These are phyloP conservation scores for Malurus splendens DNA, from an alignment of 2,797 vertebrate genomes.

Conservation along the genomic window DNA sequence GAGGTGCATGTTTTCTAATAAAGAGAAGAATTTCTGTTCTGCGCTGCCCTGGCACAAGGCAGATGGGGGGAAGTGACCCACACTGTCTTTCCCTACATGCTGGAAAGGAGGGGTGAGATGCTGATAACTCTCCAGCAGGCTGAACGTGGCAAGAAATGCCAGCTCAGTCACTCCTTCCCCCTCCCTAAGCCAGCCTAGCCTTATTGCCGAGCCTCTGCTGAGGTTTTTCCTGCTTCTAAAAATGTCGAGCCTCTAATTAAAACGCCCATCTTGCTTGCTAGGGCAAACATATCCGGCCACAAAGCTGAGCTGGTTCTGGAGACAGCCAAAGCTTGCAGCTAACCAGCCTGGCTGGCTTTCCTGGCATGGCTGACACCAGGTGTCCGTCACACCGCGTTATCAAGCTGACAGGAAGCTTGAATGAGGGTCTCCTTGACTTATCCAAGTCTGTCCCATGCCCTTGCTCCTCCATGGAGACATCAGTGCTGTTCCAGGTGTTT, in stretches of 20 bases:
- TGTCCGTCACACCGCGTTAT: fast-evolving
- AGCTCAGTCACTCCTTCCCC: neutral
- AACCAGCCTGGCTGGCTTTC: neutral
- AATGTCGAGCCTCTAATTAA: slow-evolving; percentile 30
- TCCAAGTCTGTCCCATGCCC: neutral
- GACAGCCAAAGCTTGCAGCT: neutral
- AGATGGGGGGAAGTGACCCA: neutral
- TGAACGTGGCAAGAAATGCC: neutral
- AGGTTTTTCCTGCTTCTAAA: slow-evolving; percentile 59
- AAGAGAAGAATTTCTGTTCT: neutral
- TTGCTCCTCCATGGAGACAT: neutral
- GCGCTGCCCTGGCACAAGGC: neutral
- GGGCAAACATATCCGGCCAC: neutral
- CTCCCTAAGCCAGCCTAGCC: neutral
- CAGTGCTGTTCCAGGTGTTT: neutral
- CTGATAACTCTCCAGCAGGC: neutral
- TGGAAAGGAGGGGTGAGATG: neutral
- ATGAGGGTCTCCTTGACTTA: neutral
- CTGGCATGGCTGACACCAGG: neutral
- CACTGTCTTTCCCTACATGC: fast-evolving
- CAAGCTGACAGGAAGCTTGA: neutral
- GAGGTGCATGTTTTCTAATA: neutral
- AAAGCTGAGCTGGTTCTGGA: neutral
- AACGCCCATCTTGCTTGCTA: neutral
- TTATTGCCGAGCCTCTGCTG: neutral